Conservation (phyloP, 1,140 invertebrate species). For the Drosophila oshimai region DNA sequence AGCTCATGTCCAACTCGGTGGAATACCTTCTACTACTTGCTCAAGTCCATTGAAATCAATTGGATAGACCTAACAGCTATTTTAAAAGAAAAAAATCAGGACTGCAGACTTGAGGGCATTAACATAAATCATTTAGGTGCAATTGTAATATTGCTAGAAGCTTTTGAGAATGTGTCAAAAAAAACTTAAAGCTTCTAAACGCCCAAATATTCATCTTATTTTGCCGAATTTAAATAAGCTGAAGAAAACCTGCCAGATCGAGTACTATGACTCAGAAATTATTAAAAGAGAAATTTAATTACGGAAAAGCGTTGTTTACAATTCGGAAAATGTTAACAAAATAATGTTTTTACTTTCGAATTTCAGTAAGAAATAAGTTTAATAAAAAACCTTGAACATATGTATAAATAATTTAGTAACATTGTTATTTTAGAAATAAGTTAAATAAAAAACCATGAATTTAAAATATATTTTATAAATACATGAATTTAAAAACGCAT, state of each 20-base stretch:
- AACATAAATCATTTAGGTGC: conserved; percentile 1
- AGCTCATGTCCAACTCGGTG: background rate
- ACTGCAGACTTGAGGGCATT: conserved; percentile 10
- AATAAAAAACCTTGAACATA: no score
- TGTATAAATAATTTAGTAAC: no score
- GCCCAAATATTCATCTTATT: background rate
- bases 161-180: conserved; percentile 22
- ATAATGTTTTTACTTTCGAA: background rate
- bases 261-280: background rate
- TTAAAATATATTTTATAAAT: no score
- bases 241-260: background rate
- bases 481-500: no score
- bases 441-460: no score
- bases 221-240: background rate
- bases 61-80: no score
- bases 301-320: no score
- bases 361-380: background rate
- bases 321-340: background rate
- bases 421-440: no score
- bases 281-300: background rate
- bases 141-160: background rate
- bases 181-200: background rate
- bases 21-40: background rate
- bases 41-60: background rate
- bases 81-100: background rate